Percentiles rank a stretch among this genome's conserved stretches.
Conservation (phyloP, 2,113 vertebrate genomes). For the Tupaia tana region DNA sequence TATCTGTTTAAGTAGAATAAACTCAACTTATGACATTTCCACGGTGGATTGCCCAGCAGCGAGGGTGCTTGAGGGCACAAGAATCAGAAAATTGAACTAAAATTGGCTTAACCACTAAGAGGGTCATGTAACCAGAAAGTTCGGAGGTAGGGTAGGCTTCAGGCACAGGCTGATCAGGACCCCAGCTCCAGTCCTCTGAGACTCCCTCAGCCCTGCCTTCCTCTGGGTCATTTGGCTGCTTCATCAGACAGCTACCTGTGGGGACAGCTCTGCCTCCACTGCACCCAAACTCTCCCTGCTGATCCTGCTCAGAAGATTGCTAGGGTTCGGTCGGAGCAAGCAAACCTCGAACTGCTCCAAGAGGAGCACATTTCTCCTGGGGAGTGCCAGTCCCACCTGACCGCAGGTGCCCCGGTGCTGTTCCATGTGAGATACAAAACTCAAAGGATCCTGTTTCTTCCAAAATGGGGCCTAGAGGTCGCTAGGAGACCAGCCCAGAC, state of each 20-base stretch:
- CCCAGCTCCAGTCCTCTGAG: not conserved
- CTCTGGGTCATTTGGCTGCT: not conserved
- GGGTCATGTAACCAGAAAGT: no score
- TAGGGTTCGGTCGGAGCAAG: accelerated
- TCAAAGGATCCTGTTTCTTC: no score
- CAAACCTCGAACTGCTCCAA: accelerated
- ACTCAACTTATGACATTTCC: not conserved
- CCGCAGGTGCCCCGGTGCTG: not conserved
- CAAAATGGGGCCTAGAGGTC: no score
- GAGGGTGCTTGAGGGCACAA: not conserved
- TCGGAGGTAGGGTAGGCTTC: not conserved
- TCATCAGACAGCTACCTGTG: not conserved
- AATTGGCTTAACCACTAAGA: not conserved
- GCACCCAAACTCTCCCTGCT: not conserved
- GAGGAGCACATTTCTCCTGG: not conserved
- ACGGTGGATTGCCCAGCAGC: not conserved
- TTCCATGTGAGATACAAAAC: not conserved
- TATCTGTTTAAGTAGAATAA: not conserved
- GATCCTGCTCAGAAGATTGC: not conserved
- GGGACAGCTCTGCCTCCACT: not conserved
- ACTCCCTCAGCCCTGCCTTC: not conserved
- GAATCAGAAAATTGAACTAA: not conserved
- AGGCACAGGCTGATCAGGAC: not conserved
- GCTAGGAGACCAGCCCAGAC: no score
- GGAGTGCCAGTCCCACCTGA: no score